Conservation (phyloP, 2,113 vertebrate species). For the Petrocephalus zakoni region DNA sequence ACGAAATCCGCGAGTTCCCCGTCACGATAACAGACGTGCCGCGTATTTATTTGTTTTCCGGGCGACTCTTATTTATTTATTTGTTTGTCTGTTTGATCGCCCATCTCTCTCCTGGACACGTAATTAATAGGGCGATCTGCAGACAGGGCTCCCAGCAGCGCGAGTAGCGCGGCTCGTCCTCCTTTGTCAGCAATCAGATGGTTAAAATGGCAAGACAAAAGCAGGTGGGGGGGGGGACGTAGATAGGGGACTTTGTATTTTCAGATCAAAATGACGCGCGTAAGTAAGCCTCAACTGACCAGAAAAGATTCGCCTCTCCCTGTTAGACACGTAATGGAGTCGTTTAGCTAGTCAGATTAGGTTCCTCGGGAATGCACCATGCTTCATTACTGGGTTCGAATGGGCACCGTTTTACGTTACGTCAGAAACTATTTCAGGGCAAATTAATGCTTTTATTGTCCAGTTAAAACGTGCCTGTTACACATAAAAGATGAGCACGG, state of each 20-base stretch:
- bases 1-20: conserved; percentile 38
- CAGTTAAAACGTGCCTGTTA: conserved; percentile 57
- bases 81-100: conserved; percentile 11
- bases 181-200: conserved; percentile 27
- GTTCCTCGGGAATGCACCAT: conserved; percentile 96
- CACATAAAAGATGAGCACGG: conserved; percentile 77
- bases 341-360: conserved; percentile 99
- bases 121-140: conserved; percentile 31
- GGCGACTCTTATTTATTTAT: conserved; percentile 26
- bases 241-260: conserved; percentile 80
- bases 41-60: conserved; percentile 27
- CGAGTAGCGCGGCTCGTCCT: background rate
- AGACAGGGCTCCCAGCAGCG: background rate
- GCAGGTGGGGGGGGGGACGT: conserved; percentile 27
- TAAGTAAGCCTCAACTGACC: conserved; percentile 99
- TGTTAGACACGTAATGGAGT: conserved; percentile 99
- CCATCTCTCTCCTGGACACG: conserved; percentile 22
- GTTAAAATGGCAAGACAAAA: conserved; percentile 64
- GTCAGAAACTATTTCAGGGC: conserved; percentile 99
- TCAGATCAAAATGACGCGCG: conserved; percentile 85
- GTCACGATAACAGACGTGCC: conserved; percentile 28
- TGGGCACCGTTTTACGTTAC: conserved; percentile 97
- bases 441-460: conserved; percentile 99
- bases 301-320: conserved; percentile 99
- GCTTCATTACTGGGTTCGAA: conserved; percentile 99